phyloP scores from a whole-genome alignment of 2,888 invertebrate genomes.

The Matsumyia berberina region DNA sequence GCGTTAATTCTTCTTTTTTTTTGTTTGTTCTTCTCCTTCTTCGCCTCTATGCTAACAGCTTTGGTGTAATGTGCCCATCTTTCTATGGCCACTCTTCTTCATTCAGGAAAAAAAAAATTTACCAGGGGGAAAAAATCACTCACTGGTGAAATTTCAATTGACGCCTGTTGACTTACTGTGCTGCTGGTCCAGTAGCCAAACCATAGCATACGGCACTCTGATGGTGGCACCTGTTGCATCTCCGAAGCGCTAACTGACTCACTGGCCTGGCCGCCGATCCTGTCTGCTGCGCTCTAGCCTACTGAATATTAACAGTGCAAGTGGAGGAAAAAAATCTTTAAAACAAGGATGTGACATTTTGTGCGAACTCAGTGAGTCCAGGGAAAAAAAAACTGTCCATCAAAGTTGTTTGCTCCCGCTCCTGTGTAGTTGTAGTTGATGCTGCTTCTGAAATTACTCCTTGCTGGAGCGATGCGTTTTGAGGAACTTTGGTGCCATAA shows the following conservation, averaged over 20 bases:
- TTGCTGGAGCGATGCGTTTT: slow-evolving; percentile 62
- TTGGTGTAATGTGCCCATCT: slow-evolving; percentile 24
- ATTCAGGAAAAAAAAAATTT: slow-evolving; percentile 32
- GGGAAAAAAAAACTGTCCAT: slow-evolving; percentile 48
- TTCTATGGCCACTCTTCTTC: slow-evolving; percentile 30
- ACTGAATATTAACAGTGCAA: slow-evolving; percentile 67
- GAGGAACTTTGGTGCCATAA: slow-evolving; percentile 74
- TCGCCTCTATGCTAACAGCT: slow-evolving; percentile 11
- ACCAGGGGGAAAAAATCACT: slow-evolving; percentile 46
- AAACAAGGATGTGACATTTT: slow-evolving; percentile 76
- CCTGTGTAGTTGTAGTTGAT: slow-evolving; percentile 35
- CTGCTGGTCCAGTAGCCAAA: slow-evolving; percentile 27
- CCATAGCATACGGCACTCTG: slow-evolving; percentile 49
- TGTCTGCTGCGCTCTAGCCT: slow-evolving; percentile 50
- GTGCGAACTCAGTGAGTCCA: slow-evolving; percentile 50
- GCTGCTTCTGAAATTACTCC: slow-evolving; percentile 57
- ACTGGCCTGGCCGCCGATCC: slow-evolving; percentile 51
- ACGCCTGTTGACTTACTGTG: slow-evolving; percentile 69
- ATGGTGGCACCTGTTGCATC: slow-evolving; percentile 62
- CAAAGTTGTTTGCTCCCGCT: slow-evolving; percentile 61
- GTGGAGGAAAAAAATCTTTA: slow-evolving; percentile 51
- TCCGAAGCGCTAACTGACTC: slow-evolving; percentile 56
- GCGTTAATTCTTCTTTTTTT: slow-evolving; percentile 63
- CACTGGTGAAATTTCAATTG: slow-evolving; percentile 69
- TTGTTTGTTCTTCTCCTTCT: neutral